Base-by-base conservation (phyloP, 2,113 vertebrate species). In the Uropsilus gracilis region DNA sequence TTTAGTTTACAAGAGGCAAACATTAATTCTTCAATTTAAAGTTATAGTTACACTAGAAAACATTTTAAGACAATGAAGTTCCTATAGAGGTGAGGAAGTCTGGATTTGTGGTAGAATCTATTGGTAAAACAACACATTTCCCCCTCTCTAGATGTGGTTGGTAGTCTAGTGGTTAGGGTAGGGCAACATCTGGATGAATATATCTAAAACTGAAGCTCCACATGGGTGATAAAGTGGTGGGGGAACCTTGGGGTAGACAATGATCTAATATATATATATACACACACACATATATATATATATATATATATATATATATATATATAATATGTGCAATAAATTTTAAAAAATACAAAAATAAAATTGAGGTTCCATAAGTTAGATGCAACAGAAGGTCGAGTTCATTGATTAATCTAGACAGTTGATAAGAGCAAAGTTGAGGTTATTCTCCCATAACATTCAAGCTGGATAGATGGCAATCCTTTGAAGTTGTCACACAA, bases 21-120 rank as follows among this genome's bases (percentile, higher is more conserved):
- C 77, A 69, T 69, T 84, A 84, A 61, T 61, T 76, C 83, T 77
- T 89, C 50, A 84, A 30, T 48, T 83, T 68, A 83, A 89, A 94
- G 68, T 89, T 39, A 82, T 86, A 59, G 76, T 69, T 68, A 59
- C 39, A 94, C 39, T 48, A 44, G 42, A 75, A 69, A 53, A 44
- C 69, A 85, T 46, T 85, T 90, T 78, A 50, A 85, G 34, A 63
- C 18, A 78, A 55, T 78, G 53, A 85, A 30, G 53, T 90, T 12
- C 30, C 32, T 22, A 63, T 61, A 71, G 53, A 85, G 24, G 37
- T 44, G 50, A n/a, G 24, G 17, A 90, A 78, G 34, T 85, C 50
- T 78, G 32, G 14, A 77, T 78, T 77, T 61, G 34, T 78, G 85
- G 53, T 63, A 71, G 34, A 90, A 34, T 18, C 55, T 71, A 46